Base-by-base conservation (phyloP, 2,797 vertebrate species). In the Dermochelys coriacea region DNA sequence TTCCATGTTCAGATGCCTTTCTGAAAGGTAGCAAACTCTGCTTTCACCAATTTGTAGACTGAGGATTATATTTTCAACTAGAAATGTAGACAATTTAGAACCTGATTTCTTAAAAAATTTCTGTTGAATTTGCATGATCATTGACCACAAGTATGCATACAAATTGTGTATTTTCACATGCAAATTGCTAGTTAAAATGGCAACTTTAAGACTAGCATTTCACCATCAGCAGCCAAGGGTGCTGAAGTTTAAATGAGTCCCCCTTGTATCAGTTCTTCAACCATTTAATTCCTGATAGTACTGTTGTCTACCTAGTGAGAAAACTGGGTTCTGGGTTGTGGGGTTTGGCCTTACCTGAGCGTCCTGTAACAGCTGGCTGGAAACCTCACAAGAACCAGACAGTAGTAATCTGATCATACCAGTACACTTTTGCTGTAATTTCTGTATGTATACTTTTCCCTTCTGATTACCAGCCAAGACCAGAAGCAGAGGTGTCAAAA, bases 291-390 rank as follows among this genome's bases (percentile, higher is more conserved):
- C 10, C 12, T 71, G 10, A 1, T 0, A 59, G 37, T n/a, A 12
- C 25, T 81, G 55, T 41, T 19, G 23, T 61, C 47, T 86, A 6
- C 37, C 49, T 88, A 54, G 87, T 91, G 93, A 74, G 74, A 94
- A 91, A 95, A 90, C 55, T 89, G 91, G 64, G n/a, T 37, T 77
- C 68, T 89, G 89, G 74, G 37, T 37, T 47, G n/a, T 45, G 45
- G 50, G 18, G 80, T 79, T 59, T 16, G 3, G 14, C 85, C 82
- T 59, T 90, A 91, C 78, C 54, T 57, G 82, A 86, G 78, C 49
- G 80, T 79, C 37, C 64, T 45, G 61, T 50, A 92, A 61, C 12
- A 55, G 9, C 16, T 71, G 34, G 12, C 8, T 8, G 80, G 80
- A 91, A 21, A 55, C 85, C 93, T 80, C 50, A 64, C 78, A 52